These are phyloP conservation scores for Schlechtendalia chinensis DNA, from an alignment of 1,140 invertebrate genomes.

Conservation along the genomic window DNA sequence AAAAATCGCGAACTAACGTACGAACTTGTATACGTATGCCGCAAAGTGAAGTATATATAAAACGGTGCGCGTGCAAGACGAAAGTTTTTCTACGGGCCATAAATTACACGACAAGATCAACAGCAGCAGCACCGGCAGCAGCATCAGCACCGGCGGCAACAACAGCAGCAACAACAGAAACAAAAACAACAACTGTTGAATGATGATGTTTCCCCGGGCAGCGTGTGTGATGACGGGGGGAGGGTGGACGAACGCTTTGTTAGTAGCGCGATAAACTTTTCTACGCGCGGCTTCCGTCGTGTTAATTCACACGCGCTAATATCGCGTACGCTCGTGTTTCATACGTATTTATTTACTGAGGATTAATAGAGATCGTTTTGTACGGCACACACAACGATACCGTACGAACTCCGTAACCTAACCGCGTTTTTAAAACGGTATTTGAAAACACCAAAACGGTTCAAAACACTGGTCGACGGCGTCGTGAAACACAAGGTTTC, in stretches of 20 bases:
- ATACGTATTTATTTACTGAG: too few relatives aligned
- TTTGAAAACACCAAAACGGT: too few relatives aligned
- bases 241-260: constrained; percentile 32
- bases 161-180: not conserved
- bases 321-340: not conserved
- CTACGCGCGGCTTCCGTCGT: not conserved
- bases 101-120: constrained; percentile 32
- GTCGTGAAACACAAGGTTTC: too few relatives aligned
- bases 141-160: too few relatives aligned
- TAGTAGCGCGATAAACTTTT: constrained; percentile 21
- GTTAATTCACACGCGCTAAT: constrained; percentile 25
- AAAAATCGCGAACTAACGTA: too few relatives aligned
- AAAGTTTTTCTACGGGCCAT: constrained; percentile 34
- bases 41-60: not conserved
- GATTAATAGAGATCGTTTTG: not conserved
- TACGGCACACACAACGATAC: too few relatives aligned
- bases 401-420: too few relatives aligned
- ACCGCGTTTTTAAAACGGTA: too few relatives aligned
- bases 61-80: not conserved
- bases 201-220: constrained; percentile 34
- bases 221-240: constrained; percentile 29
- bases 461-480: too few relatives aligned
- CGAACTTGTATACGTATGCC: not conserved
- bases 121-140: not conserved
- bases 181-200: constrained; percentile 43